Evolutionary conservation across 2,113 vertebrate species (phyloP).

Genomic region (Nothocercus nigrocapillus): DNA sequence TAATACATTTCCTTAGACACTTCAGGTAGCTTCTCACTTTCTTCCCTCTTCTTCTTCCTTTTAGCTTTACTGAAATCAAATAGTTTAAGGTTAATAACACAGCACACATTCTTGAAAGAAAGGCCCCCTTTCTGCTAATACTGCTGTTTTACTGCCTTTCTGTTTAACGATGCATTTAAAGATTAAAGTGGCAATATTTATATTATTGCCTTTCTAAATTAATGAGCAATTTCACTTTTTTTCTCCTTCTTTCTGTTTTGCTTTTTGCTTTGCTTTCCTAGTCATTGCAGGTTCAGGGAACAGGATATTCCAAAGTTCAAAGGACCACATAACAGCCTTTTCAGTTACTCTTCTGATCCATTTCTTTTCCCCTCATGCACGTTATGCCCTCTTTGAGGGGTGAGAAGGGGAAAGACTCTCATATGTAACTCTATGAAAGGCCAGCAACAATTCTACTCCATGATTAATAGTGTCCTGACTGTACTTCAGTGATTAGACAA

Average conservation of each 20-base stretch:
- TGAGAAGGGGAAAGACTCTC: not conserved
- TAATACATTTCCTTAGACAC: conserved; percentile 90
- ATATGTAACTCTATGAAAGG: not conserved
- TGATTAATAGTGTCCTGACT: not conserved
- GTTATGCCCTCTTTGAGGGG: not conserved
- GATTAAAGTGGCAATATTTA: too few species aligned
- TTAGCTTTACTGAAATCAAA: conserved; percentile 79
- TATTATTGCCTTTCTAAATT: not conserved
- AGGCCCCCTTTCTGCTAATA: not conserved
- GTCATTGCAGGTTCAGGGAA: not conserved
- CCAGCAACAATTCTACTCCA: not conserved
- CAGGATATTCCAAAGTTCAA: not conserved
- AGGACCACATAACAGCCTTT: not conserved
- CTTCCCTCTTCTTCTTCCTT: conserved; percentile 84
- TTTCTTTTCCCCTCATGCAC: not conserved
- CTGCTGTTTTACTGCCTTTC: not conserved
- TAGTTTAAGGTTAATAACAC: not conserved
- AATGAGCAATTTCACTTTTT: not conserved
- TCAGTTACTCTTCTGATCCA: not conserved
- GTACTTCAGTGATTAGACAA: not conserved
- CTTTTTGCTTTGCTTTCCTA: not conserved
- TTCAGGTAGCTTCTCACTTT: conserved; percentile 85
- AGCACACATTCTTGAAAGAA: not conserved
- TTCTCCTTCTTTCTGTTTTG: too few species aligned
- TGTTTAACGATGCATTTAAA: too few species aligned